Evolutionary conservation across 2,113 vertebrate genomes (phyloP), one percentile per base, ranked within the genome.

Genomic region (Paratilapia polleni): DNA sequence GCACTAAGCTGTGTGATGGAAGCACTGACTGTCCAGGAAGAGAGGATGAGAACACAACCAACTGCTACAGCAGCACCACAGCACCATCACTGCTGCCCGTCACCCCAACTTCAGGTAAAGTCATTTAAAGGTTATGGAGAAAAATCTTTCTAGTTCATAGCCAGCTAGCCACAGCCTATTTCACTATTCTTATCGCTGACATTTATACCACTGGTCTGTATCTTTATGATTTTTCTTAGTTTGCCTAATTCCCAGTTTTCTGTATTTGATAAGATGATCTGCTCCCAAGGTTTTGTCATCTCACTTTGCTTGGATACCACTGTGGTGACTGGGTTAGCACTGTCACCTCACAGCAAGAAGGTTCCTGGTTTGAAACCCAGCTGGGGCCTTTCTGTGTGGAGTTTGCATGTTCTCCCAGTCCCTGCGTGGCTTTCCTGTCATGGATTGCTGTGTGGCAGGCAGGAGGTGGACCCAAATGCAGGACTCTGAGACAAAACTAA

Each of bases 1-100:
- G 38, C 12, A 3, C 31, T 0, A 87, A 62, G 12, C 62, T 97
- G 36, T 98, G 97, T 28, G 96, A 98, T 0, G 96, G 97, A 2
- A 20, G 58, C 0, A 61, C 28, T 6, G 95, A 98, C 92, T 97
- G 97, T 81, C 64, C 63, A 0, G 94, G 93, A 0, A 96, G 96
- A 56, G 95, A 96, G 0, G 97, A 97, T 0, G 97, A 97, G 89
- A 94, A 94, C 3, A 91, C 73, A 2, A 80, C 75, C 28, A 88
- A 88, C 43, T 97, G 97, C 28, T 80, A 15, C 1, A 68, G 19
- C 1, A n/a, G 80, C 75, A 57, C 63, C 8, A 14, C n/a, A 3
- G 63, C 80, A 1, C 73, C 77, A 0, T 7, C 73, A 19, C 26
- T 78, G 22, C 28, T 62, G 17, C 52, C 90, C 59, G n/a, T 79